Evolutionary conservation across 1,140 invertebrate genomes (phyloP).

Genomic region (Heliconius nattereri): DNA sequence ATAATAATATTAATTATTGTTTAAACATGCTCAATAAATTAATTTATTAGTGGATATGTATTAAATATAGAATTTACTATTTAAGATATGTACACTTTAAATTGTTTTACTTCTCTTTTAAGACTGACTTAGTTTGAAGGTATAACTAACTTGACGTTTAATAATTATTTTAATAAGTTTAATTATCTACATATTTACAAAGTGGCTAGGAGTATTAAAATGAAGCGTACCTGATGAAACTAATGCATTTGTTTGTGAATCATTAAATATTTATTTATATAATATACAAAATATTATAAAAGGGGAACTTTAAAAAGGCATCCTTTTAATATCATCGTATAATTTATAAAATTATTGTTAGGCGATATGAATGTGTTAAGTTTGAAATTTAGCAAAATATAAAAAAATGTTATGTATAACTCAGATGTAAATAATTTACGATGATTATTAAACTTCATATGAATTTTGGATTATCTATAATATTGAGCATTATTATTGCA

Average conservation of each 20-base stretch:
- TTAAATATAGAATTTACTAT: slow-evolving; percentile 2
- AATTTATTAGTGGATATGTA: not conserved
- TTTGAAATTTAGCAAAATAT: slow-evolving; percentile 17
- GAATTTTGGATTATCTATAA: slow-evolving; percentile 28
- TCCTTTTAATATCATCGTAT: not conserved
- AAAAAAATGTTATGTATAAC: slow-evolving; percentile 1
- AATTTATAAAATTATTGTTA: not conserved
- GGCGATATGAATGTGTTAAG: slow-evolving; percentile 16
- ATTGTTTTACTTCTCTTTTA: slow-evolving; percentile 6
- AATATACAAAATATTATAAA: not conserved
- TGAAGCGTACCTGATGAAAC: not conserved
- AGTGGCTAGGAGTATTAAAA: not conserved
- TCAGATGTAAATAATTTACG: slow-evolving; percentile 21
- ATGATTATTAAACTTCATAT: slow-evolving; percentile 26
- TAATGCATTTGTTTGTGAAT: not conserved
- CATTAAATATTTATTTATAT: not conserved
- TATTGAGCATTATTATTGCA: slow-evolving; percentile 55
- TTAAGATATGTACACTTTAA: not conserved
- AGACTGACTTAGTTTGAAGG: slow-evolving; percentile 10
- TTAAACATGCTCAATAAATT: slow-evolving; percentile 10
- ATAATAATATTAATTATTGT: not conserved
- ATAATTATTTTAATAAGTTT: slow-evolving; percentile 4
- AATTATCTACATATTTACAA: slow-evolving; percentile 8
- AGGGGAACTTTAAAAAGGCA: not conserved
- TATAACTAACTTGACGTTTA: slow-evolving; percentile 7